Percentiles rank a stretch among this genome's conserved stretches.
phyloP scores from a whole-genome alignment of 2,797 vertebrate genomes.

The Thripadectes ignobilis region DNA sequence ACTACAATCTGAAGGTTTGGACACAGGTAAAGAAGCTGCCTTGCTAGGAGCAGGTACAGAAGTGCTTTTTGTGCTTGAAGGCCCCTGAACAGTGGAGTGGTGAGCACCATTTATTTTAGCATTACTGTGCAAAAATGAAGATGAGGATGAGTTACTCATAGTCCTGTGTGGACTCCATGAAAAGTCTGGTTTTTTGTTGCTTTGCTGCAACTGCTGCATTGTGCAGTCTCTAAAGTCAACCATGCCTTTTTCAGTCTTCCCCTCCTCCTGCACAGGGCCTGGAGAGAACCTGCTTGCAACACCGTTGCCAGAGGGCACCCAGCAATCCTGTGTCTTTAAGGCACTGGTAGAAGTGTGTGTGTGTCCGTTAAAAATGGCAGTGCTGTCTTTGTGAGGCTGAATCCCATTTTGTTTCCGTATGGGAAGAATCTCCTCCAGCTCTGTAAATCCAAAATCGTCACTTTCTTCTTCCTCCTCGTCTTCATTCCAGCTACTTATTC shows the following conservation, averaged over 20 bases:
- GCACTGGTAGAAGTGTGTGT: constrained; percentile 87
- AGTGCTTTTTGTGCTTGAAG: constrained; percentile 86
- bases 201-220: constrained; percentile 67
- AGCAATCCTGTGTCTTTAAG: constrained; percentile 90
- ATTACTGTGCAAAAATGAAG: constrained; percentile 79
- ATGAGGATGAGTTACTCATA: constrained; percentile 67
- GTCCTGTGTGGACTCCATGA: constrained; percentile 73
- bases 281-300: constrained; percentile 71
- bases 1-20: constrained; percentile 77
- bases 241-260: constrained; percentile 65
- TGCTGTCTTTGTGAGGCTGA: constrained; percentile 71
- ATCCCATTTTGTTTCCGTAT: constrained; percentile 73
- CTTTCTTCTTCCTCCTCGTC: constrained; percentile 64
- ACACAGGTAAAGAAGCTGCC: constrained; percentile 68
- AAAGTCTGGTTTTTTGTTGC: constrained; percentile 66
- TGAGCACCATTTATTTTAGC: constrained; percentile 82
- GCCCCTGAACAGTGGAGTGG: constrained; percentile 78
- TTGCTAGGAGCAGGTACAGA: constrained; percentile 70
- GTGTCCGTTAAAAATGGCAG: constrained; percentile 87
- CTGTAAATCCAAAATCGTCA: constrained; percentile 50
- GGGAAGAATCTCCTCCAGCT: constrained; percentile 69
- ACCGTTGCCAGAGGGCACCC: constrained; percentile 63
- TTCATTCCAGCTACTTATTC: constrained; percentile 77
- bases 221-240: constrained; percentile 75
- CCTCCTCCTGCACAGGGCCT: constrained; percentile 67